Conservation (phyloP, 2,797 vertebrate genomes). For the Miichthys miiuy region DNA sequence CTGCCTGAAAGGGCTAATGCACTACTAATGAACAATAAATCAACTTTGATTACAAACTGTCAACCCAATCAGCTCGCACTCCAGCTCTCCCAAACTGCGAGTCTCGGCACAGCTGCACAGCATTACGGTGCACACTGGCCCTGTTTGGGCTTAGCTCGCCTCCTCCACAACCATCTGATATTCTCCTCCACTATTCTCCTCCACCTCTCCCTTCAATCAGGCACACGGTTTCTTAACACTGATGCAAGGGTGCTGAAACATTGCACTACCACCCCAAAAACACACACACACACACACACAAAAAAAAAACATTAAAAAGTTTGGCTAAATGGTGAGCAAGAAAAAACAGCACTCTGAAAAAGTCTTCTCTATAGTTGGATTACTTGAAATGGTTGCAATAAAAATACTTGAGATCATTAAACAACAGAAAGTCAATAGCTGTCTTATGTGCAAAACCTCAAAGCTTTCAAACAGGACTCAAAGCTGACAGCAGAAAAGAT, state of each 20-base stretch:
- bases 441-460: constrained; percentile 55
- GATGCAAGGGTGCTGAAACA: constrained; percentile 58
- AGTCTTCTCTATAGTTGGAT: constrained; percentile 12
- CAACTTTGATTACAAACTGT: constrained; percentile 99
- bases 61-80: constrained; percentile 94
- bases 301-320: constrained; percentile 9
- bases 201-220: constrained; percentile 28
- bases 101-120: constrained; percentile 84
- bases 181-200: constrained; percentile 27
- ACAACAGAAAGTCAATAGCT: constrained; percentile 56
- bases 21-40: constrained; percentile 99
- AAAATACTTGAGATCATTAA: constrained; percentile 65
- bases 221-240: constrained; percentile 36
- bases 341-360: constrained; percentile 9
- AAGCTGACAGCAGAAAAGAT: constrained; percentile 59
- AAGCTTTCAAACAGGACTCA: constrained; percentile 78
- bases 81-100: constrained; percentile 87
- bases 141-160: constrained; percentile 83
- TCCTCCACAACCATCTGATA: constrained; percentile 49
- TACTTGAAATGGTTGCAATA: constrained; percentile 25
- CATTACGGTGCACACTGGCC: constrained; percentile 73
- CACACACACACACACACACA: too few relatives aligned
- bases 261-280: background rate
- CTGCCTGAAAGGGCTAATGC: constrained; percentile 97
- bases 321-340: constrained; percentile 1